phyloP scores from a whole-genome alignment of 2,113 vertebrate genomes.

The Noctilio leporinus region DNA sequence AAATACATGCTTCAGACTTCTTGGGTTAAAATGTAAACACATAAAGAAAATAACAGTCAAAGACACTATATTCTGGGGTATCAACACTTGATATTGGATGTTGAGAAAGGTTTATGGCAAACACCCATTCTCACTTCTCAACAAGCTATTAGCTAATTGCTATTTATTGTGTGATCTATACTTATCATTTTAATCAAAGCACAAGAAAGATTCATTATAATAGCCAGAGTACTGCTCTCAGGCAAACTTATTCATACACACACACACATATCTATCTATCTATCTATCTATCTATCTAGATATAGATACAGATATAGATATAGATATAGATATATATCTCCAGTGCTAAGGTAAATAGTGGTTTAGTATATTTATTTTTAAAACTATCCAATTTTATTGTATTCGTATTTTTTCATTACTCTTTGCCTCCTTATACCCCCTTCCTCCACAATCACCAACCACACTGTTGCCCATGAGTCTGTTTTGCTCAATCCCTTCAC shows the following conservation, averaged over 20 bases:
- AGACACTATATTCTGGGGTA: conserved; percentile 2
- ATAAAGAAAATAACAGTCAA: conserved; percentile 10
- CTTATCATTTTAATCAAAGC: conserved; percentile 38
- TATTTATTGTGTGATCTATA: conserved; percentile 30
- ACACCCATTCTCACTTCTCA: background rate
- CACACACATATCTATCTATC: too few relatives aligned
- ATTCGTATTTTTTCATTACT: too few relatives aligned
- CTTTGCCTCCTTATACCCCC: too few relatives aligned
- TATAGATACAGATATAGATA: too few relatives aligned
- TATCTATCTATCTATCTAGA: too few relatives aligned
- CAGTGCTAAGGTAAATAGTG: too few relatives aligned
- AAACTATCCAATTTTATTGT: too few relatives aligned
- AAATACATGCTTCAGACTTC: background rate
- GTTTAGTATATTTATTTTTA: too few relatives aligned
- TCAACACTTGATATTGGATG: background rate
- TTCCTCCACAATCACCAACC: too few relatives aligned
- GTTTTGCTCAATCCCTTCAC: too few relatives aligned
- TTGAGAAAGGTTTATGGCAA: conserved; percentile 14
- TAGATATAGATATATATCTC: too few relatives aligned
- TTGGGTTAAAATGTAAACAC: background rate
- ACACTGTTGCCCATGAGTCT: too few relatives aligned
- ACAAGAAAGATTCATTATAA: background rate
- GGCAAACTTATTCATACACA: background rate
- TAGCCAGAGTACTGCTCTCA: background rate
- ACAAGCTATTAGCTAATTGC: conserved; percentile 32